Conservation (phyloP, 2,888 invertebrate genomes). For the Patella caerulea region DNA sequence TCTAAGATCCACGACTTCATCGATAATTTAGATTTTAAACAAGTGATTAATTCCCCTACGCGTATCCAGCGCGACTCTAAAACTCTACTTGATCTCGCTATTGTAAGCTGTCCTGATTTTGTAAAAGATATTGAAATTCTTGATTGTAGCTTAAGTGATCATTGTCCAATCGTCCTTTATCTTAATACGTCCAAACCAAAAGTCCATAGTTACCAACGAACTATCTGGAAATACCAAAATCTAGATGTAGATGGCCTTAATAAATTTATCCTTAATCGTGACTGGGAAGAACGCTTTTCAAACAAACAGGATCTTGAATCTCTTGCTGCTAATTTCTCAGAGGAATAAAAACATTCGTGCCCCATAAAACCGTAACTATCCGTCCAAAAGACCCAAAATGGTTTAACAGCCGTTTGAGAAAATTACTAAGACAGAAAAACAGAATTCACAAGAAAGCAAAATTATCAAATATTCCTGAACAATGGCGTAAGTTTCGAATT, state of each 20-base stretch:
- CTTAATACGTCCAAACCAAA: neutral
- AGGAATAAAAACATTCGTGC: neutral
- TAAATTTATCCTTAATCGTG: neutral
- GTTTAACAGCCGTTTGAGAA: too few relatives aligned
- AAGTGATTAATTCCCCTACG: neutral
- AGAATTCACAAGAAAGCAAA: neutral
- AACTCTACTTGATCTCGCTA: slow-evolving; percentile 2
- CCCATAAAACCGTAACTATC: neutral
- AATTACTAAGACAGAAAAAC: neutral
- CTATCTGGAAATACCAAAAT: neutral
- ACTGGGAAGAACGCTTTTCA: neutral
- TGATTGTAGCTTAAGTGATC: neutral
- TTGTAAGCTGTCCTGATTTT: neutral
- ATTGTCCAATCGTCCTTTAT: neutral
- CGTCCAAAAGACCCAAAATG: too few relatives aligned
- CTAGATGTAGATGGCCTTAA: neutral
- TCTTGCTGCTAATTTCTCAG: too few relatives aligned
- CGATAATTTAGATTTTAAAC: neutral
- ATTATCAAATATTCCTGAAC: neutral
- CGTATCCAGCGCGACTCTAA: neutral
- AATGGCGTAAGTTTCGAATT: neutral
- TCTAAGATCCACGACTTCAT: neutral
- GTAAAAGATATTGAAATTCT: neutral
- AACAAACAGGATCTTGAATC: too few relatives aligned
- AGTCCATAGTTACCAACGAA: neutral